Evolutionary conservation across 2,797 vertebrate species (phyloP).

Genomic region (Phrynocephalus guinanensis): DNA sequence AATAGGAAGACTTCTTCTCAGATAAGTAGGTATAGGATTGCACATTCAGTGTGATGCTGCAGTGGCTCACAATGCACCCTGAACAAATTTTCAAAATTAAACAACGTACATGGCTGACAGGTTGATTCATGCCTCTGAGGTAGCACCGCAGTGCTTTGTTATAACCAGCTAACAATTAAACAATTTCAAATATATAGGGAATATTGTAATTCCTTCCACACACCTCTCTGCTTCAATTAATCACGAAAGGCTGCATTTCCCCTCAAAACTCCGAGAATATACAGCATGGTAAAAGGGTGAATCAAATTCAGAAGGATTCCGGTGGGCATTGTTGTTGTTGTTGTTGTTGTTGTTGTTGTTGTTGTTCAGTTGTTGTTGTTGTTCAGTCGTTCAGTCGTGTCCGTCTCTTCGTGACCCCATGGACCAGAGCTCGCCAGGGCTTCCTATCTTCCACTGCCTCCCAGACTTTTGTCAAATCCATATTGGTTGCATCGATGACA

Average conservation of each 20-base stretch:
- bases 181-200: background rate
- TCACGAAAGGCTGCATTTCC: background rate
- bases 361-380: too few relatives aligned
- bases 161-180: slow-evolving; percentile 1
- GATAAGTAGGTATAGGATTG: background rate
- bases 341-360: too few relatives aligned
- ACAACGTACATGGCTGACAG: background rate
- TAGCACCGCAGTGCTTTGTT: background rate
- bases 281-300: slow-evolving; percentile 7
- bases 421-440: too few relatives aligned
- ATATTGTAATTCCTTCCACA: slow-evolving; percentile 3
- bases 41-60: background rate
- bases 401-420: too few relatives aligned
- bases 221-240: background rate
- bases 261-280: too few relatives aligned
- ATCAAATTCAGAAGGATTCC: slow-evolving; percentile 23
- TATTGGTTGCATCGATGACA: too few relatives aligned
- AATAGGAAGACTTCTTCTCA: background rate
- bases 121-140: background rate
- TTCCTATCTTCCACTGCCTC: too few relatives aligned
- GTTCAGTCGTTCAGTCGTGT: too few relatives aligned
- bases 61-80: background rate
- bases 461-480: too few relatives aligned
- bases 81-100: background rate
- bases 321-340: background rate